Evolutionary conservation across 2,113 vertebrate species (phyloP).

Genomic region (Puffinus mauretanicus): DNA sequence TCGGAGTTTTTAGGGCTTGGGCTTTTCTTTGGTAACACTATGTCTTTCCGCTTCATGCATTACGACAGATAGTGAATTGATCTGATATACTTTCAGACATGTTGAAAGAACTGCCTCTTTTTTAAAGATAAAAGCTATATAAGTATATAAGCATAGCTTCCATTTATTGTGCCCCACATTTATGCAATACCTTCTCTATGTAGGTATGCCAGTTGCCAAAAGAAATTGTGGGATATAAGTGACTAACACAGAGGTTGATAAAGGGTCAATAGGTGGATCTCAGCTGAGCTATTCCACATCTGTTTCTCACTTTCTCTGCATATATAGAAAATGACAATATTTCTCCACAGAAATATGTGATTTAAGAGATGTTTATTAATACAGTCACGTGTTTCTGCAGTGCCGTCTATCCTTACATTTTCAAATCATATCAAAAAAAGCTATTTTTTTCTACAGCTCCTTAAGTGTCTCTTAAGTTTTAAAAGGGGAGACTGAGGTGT

Average conservation of each 20-base stretch:
- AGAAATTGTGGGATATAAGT: neutral
- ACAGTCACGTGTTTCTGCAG: neutral
- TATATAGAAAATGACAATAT: neutral
- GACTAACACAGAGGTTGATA: neutral
- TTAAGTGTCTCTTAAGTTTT: neutral
- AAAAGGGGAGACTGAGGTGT: neutral
- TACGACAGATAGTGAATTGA: neutral
- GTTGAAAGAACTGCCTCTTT: neutral
- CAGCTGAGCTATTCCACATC: neutral
- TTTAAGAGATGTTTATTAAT: neutral
- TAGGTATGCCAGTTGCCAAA: neutral
- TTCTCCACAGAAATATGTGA: neutral
- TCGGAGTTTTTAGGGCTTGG: neutral
- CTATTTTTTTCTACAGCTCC: neutral
- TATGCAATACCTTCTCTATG: neutral
- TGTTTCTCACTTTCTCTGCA: neutral
- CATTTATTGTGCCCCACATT: neutral
- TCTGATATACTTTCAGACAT: neutral
- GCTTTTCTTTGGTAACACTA: neutral
- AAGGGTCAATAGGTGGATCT: neutral
- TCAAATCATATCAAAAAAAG: neutral
- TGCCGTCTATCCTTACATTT: neutral
- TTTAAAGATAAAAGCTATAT: neutral
- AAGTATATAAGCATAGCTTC: neutral
- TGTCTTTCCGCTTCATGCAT: neutral